Conservation (phyloP, 1,140 invertebrate species). For the Teleopsis dalmanni region DNA sequence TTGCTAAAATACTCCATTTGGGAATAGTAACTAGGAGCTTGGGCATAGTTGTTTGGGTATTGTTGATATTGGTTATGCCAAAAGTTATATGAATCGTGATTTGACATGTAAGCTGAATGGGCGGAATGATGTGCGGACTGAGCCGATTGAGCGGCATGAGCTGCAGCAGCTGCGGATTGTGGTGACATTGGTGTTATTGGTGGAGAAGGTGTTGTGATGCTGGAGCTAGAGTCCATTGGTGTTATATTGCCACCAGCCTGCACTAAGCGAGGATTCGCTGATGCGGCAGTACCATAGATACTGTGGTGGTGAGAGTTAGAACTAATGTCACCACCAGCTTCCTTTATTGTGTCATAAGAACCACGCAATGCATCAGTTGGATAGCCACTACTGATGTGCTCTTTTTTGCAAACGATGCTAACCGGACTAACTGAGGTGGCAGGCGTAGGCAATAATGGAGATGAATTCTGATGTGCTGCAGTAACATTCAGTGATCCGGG, state of each 20-base stretch:
- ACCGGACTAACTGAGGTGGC: slow-evolving; percentile 56
- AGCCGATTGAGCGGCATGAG: slow-evolving; percentile 34
- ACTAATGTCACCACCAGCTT: slow-evolving; percentile 35
- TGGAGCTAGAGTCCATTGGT: slow-evolving; percentile 56
- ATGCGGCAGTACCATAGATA: slow-evolving; percentile 32
- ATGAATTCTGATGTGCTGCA: slow-evolving; percentile 43
- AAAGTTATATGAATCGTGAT: slow-evolving; percentile 43
- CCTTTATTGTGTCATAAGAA: slow-evolving; percentile 37
- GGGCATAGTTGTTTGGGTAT: slow-evolving; percentile 53
- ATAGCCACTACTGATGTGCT: slow-evolving; percentile 34
- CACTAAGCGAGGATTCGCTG: slow-evolving; percentile 38
- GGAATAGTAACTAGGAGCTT: slow-evolving; percentile 48
- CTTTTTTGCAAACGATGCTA: slow-evolving; percentile 57
- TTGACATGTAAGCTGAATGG: slow-evolving; percentile 40
- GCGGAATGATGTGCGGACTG: slow-evolving; percentile 23
- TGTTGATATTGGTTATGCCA: slow-evolving; percentile 46
- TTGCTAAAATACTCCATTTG: slow-evolving; percentile 61
- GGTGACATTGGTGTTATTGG: slow-evolving; percentile 51
- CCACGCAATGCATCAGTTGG: slow-evolving; percentile 25
- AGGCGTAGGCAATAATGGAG: slow-evolving; percentile 52
- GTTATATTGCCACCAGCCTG: slow-evolving; percentile 52
- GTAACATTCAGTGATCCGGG: slow-evolving; percentile 27
- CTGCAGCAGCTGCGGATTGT: slow-evolving; percentile 44
- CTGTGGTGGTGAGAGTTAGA: slow-evolving; percentile 27
- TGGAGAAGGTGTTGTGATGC: slow-evolving; percentile 58